These are phyloP conservation scores for Anadara kagoshimensis DNA, from an alignment of 1,140 invertebrate species.

Conservation along the genomic window DNA sequence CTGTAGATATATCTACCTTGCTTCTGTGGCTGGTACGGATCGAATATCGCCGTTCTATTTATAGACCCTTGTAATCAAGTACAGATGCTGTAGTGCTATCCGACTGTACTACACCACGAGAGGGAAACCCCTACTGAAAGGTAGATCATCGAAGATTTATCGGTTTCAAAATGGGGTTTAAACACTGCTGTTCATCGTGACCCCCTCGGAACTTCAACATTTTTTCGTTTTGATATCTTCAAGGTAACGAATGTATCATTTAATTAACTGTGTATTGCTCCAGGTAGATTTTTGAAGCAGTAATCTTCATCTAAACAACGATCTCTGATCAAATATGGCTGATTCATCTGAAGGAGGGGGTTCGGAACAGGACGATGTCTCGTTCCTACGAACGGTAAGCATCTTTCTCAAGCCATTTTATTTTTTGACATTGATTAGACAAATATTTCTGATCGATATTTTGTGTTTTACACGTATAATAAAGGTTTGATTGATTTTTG, in stretches of 20 bases:
- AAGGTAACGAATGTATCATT: not conserved
- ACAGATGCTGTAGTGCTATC: too few species aligned
- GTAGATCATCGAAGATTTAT: conserved; percentile 7
- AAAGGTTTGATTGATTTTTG: too few species aligned
- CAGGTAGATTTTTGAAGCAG: not conserved
- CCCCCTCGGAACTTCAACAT: conserved; percentile 13
- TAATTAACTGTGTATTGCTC: not conserved
- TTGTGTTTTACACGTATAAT: too few species aligned
- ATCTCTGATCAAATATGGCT: conserved; percentile 47
- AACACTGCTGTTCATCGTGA: conserved; percentile 27
- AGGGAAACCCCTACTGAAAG: not conserved
- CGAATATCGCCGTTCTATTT: too few species aligned
- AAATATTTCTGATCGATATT: too few species aligned
- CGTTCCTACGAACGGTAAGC: conserved; percentile 63
- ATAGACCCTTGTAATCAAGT: too few species aligned
- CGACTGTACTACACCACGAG: too few species aligned
- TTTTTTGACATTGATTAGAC: too few species aligned
- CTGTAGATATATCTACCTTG: too few species aligned
- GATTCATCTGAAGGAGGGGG: conserved; percentile 55
- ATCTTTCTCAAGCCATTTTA: too few species aligned
- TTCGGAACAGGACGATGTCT: conserved; percentile 64
- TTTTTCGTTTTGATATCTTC: conserved; percentile 2
- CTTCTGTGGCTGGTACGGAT: too few species aligned
- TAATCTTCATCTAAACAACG: not conserved
- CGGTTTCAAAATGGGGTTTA: not conserved